These are phyloP conservation scores for Phorcus lineatus DNA, from an alignment of 2,888 invertebrate species.

Conservation along the genomic window DNA sequence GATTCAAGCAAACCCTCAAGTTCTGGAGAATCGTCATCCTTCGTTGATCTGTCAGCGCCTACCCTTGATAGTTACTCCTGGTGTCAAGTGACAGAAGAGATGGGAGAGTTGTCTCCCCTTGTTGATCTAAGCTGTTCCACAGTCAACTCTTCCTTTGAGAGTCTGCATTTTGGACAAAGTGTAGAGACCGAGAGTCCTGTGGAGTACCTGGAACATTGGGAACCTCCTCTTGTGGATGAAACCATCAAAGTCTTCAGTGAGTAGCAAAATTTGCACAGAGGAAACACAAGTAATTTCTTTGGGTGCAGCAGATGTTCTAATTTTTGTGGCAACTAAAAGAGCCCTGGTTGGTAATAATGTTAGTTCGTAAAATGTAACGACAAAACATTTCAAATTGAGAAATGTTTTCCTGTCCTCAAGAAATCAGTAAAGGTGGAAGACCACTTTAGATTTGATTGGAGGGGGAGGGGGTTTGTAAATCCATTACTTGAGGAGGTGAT, in stretches of 20 bases:
- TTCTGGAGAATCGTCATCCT: background rate
- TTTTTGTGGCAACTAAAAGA: no score
- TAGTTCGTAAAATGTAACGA: no score
- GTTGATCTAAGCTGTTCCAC: constrained; percentile 30
- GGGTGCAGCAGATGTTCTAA: no score
- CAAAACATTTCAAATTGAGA: no score
- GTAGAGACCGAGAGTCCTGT: constrained; percentile 20
- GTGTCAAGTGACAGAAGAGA: constrained; percentile 12
- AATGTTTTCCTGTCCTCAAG: no score
- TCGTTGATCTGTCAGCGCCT: constrained; percentile 16
- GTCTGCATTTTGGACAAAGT: constrained; percentile 31
- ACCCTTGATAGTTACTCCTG: background rate
- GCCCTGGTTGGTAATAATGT: no score
- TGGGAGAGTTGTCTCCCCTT: constrained; percentile 26
- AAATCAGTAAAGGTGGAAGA: no score
- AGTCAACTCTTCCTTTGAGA: constrained; percentile 25
- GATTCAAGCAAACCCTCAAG: background rate
- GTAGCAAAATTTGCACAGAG: background rate
- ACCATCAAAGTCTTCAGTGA: constrained; percentile 6
- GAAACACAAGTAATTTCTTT: no score
- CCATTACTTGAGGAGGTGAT: no score
- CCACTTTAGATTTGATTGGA: no score
- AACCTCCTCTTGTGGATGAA: constrained; percentile 19
- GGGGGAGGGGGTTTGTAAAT: no score
- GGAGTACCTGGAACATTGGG: constrained; percentile 31